A percentile compares a stretch with the other conserved stretches of the same genome.
phyloP scores from a whole-genome alignment of 2,113 vertebrate species.

The Dunckerocampus dactyliophorus region DNA sequence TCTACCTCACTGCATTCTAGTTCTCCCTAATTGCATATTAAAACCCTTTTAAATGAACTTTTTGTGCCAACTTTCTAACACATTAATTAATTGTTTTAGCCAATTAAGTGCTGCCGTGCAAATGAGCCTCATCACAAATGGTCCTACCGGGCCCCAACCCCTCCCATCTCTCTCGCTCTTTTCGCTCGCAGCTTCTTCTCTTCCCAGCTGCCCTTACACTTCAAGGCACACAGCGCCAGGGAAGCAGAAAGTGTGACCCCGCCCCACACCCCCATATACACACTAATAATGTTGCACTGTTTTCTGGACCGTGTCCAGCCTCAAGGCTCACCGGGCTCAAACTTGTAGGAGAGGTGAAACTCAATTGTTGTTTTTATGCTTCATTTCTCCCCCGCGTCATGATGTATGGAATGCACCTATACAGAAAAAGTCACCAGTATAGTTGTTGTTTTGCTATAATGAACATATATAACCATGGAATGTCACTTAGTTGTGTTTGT shows the following conservation, averaged over 20 bases:
- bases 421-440: no score
- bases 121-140: constrained; percentile 98
- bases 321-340: constrained; percentile 53
- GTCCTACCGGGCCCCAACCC: constrained; percentile 87
- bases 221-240: constrained; percentile 64
- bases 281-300: constrained; percentile 59
- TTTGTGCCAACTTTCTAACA: constrained; percentile 98
- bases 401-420: no score
- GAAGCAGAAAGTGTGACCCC: constrained; percentile 65
- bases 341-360: constrained; percentile 49
- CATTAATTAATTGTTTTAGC: constrained; percentile 99
- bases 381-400: no score
- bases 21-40: constrained; percentile 80
- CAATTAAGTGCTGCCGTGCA: constrained; percentile 99
- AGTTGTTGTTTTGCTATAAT: no score
- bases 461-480: no score
- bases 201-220: constrained; percentile 71
- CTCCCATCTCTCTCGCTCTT: constrained; percentile 50
- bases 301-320: constrained; percentile 57
- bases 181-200: constrained; percentile 45
- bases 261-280: neutral
- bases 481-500: no score
- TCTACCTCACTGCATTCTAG: constrained; percentile 60
- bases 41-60: constrained; percentile 83
- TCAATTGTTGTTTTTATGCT: constrained; percentile 30